These are phyloP conservation scores for Centrocercus urophasianus DNA, from an alignment of 2,113 vertebrate genomes.

Conservation along the genomic window DNA sequence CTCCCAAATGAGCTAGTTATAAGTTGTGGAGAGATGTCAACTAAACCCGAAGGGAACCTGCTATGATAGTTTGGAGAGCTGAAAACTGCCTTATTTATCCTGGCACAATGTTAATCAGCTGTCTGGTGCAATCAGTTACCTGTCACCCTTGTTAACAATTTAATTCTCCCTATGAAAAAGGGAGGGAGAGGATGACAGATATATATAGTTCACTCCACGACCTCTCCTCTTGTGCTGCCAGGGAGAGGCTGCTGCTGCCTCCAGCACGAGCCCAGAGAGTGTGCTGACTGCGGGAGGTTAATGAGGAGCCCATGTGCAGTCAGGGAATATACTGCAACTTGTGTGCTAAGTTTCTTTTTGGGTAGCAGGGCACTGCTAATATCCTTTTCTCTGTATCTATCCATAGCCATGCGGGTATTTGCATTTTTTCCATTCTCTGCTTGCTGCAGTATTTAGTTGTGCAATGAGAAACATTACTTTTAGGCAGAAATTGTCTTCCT, in stretches of 20 bases:
- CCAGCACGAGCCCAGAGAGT: neutral
- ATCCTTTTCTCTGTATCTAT: neutral
- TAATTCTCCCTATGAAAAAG: constrained; percentile 6
- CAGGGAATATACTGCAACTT: neutral
- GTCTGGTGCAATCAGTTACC: constrained; percentile 36
- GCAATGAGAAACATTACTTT: neutral
- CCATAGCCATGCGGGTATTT: neutral
- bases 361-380: neutral
- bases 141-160: constrained; percentile 37
- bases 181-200: neutral
- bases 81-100: constrained; percentile 29
- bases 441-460: neutral
- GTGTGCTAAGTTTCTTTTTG: neutral
- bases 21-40: constrained; percentile 37
- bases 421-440: neutral
- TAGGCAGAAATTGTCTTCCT: neutral
- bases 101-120: constrained; percentile 40
- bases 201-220: neutral
- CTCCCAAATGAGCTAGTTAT: neutral
- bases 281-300: rapidly evolving
- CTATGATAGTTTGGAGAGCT: neutral
- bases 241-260: neutral
- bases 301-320: neutral
- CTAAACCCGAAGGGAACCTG: constrained; percentile 13
- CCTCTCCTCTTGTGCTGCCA: neutral